Evolutionary conservation across 2,888 invertebrate genomes (phyloP).

Genomic region (Byasa hedistus): DNA sequence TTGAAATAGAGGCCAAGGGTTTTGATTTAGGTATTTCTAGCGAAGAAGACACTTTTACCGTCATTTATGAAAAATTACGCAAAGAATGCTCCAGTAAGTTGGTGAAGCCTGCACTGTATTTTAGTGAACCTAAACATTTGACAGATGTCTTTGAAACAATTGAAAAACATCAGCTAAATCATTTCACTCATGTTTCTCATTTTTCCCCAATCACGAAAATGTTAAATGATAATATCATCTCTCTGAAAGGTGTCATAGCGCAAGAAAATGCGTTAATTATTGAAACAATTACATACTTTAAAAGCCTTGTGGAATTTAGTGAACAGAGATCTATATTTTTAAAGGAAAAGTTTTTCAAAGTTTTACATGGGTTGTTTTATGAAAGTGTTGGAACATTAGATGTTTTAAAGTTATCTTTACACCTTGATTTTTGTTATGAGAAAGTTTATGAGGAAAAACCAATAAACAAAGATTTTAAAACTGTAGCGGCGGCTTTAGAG

Average conservation of each 20-base stretch:
- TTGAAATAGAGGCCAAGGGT: slow-evolving; percentile 69
- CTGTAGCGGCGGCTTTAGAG: slow-evolving; percentile 82
- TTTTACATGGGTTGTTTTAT: slow-evolving; percentile 79
- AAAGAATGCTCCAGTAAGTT: slow-evolving; percentile 59
- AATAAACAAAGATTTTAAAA: slow-evolving; percentile 73
- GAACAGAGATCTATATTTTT: slow-evolving; percentile 75
- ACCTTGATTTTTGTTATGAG: slow-evolving; percentile 83
- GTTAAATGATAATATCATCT: slow-evolving; percentile 66
- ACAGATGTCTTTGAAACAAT: slow-evolving; percentile 79
- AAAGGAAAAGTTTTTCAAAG: slow-evolving; percentile 74
- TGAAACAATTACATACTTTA: slow-evolving; percentile 52
- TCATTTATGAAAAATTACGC: slow-evolving; percentile 72
- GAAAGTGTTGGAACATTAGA: slow-evolving; percentile 77
- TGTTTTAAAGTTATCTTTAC: slow-evolving; percentile 78
- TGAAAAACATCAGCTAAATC: slow-evolving; percentile 82
- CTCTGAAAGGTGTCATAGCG: slow-evolving; percentile 62
- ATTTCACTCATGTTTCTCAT: slow-evolving; percentile 80
- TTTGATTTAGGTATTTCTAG: slow-evolving; percentile 60
- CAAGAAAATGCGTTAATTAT: slow-evolving; percentile 50
- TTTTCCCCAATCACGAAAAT: slow-evolving; percentile 74
- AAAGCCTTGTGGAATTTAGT: slow-evolving; percentile 56
- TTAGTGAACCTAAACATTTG: slow-evolving; percentile 77
- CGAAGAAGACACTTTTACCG: slow-evolving; percentile 64
- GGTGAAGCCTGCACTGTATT: slow-evolving; percentile 77
- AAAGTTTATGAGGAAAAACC: slow-evolving; percentile 79